Evolutionary conservation across 2,888 invertebrate species (phyloP).

Genomic region (Portevinia maculata): DNA sequence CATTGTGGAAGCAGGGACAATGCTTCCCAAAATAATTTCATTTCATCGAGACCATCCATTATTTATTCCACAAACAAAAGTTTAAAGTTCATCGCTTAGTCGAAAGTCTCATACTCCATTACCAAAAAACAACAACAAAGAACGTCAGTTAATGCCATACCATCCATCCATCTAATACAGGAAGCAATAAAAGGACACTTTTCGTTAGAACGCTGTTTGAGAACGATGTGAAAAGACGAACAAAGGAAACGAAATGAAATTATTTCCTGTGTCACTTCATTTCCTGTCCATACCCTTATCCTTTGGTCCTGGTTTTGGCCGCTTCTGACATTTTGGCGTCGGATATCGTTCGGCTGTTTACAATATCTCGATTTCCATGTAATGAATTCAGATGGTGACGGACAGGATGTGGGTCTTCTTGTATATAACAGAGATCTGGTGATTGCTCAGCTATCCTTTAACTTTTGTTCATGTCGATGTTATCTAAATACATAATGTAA

Average conservation of each 20-base stretch:
- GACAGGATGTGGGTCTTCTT: constrained; percentile 2
- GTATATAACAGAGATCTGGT: background rate
- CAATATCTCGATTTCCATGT: constrained; percentile 40
- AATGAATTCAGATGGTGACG: constrained; percentile 31
- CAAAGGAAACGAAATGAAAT: constrained; percentile 47
- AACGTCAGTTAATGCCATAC: constrained; percentile 19
- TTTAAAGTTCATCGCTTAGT: constrained; percentile 1
- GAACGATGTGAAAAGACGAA: constrained; percentile 1
- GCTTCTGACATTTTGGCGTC: constrained; percentile 23
- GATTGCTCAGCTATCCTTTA: constrained; percentile 18
- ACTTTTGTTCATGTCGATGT: background rate
- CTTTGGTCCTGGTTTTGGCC: constrained; percentile 14
- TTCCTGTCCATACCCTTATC: constrained; percentile 13
- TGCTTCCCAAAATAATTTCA: constrained; percentile 17
- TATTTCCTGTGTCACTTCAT: constrained; percentile 49
- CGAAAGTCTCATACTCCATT: constrained; percentile 22
- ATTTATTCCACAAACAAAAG: constrained; percentile 37
- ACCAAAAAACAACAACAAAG: background rate
- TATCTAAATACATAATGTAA: background rate
- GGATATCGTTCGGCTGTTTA: constrained; percentile 33
- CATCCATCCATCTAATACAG: constrained; percentile 44
- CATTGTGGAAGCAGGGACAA: background rate
- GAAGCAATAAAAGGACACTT: constrained; percentile 53
- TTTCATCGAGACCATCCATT: constrained; percentile 28
- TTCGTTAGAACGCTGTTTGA: constrained; percentile 20